phyloP scores from a whole-genome alignment of 2,113 vertebrate genomes.

The Pangasianodon hypophthalmus region DNA sequence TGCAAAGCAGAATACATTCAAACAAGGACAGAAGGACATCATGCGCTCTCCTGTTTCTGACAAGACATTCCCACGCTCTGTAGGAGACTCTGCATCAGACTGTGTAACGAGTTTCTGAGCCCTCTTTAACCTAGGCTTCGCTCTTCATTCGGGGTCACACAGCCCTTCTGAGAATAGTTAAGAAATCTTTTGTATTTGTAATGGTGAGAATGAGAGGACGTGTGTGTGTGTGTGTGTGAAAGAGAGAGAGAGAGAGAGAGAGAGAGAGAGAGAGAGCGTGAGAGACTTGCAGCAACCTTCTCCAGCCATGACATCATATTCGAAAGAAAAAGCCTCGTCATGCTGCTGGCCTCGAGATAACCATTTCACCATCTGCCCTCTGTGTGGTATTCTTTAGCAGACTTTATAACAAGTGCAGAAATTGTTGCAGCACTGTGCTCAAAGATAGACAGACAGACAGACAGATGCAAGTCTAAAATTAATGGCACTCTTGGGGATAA shows the following conservation, averaged over 20 bases:
- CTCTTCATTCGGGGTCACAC: constrained; percentile 31
- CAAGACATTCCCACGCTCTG: constrained; percentile 40
- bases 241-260: neutral
- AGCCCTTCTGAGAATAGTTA: constrained; percentile 42
- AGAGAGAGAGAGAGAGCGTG: neutral
- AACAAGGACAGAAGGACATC: constrained; percentile 21
- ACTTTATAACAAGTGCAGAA: constrained; percentile 7
- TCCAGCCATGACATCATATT: constrained; percentile 28
- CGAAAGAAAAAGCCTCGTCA: constrained; percentile 12
- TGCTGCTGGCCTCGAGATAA: constrained; percentile 5
- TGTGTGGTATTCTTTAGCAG: constrained; percentile 7
- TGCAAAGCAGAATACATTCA: constrained; percentile 15
- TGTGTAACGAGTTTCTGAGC: constrained; percentile 24
- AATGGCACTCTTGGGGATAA: neutral
- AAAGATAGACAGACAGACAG: neutral
- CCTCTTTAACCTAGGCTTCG: constrained; percentile 22
- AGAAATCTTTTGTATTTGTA: constrained; percentile 39
- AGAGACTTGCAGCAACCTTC: constrained; percentile 12
- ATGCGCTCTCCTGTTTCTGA: neutral
- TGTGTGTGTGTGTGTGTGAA: neutral
- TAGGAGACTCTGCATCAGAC: constrained; percentile 15
- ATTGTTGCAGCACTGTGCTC: constrained; percentile 12
- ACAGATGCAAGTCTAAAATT: neutral
- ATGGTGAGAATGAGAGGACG: neutral
- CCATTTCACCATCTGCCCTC: constrained; percentile 34